These are phyloP conservation scores for Hippopotamyrus pictus DNA, from an alignment of 2,797 vertebrate genomes.

Conservation along the genomic window DNA sequence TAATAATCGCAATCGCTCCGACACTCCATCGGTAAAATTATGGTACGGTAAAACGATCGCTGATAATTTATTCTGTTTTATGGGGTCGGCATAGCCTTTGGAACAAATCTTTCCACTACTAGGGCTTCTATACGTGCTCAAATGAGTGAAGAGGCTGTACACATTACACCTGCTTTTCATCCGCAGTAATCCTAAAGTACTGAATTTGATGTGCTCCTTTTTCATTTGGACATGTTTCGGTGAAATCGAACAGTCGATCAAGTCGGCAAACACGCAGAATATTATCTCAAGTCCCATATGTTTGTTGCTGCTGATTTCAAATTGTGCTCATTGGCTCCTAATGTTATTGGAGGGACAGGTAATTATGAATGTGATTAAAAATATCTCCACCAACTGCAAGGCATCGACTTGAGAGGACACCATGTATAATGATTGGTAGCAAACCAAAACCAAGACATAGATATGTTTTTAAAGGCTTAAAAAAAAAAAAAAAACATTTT, in stretches of 20 bases:
- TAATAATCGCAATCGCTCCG: background rate
- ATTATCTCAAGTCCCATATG: background rate
- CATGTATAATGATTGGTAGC: background rate
- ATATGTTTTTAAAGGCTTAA: background rate
- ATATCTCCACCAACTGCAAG: background rate
- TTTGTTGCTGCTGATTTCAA: background rate
- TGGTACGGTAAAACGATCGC: background rate
- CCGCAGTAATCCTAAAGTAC: background rate
- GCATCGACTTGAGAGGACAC: background rate
- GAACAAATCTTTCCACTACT: background rate
- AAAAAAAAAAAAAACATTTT: background rate
- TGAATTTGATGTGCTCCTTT: background rate
- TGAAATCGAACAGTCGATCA: background rate
- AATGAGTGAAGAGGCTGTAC: background rate
- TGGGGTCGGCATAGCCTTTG: background rate
- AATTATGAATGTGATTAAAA: conserved; percentile 1
- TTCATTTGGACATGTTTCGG: background rate
- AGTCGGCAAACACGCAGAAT: background rate
- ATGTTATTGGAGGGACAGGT: background rate
- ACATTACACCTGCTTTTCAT: background rate
- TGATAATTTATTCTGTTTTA: background rate
- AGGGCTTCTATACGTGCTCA: background rate
- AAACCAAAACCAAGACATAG: background rate
- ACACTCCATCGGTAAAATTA: background rate
- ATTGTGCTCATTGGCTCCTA: background rate